Evolutionary conservation across 1,140 invertebrate genomes (phyloP).

Genomic region (Drosophila biarmipes): DNA sequence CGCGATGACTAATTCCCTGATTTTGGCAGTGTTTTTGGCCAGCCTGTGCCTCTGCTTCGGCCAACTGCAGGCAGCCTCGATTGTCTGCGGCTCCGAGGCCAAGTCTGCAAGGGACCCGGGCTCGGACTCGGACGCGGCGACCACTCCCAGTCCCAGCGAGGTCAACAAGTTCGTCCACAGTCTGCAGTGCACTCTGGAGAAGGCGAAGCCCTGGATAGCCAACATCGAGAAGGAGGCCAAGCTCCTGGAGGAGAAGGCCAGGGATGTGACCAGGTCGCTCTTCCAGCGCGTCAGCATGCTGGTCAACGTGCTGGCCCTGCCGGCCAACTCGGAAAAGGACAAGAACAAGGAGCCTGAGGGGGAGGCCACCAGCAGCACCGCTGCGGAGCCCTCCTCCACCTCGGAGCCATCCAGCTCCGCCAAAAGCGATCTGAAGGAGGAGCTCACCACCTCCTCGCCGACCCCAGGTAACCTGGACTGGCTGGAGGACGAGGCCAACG

Average conservation of each 20-base stretch:
- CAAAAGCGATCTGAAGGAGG: conserved; percentile 7
- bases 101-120: conserved; percentile 16
- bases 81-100: conserved; percentile 50
- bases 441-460: conserved; percentile 19
- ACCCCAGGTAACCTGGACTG: conserved; percentile 16
- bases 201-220: conserved; percentile 76
- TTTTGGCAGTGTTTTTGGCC: conserved; percentile 3
- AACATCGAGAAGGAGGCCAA: conserved; percentile 74
- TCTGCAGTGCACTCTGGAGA: conserved; percentile 72
- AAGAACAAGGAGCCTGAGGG: conserved; percentile 7
- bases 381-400: not conserved
- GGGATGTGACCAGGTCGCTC: conserved; percentile 45
- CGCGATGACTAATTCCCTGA: conserved; percentile 45
- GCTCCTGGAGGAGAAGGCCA: conserved; percentile 62
- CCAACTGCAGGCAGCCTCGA: conserved; percentile 48
- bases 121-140: not conserved
- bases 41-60: conserved; percentile 24
- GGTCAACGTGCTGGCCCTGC: conserved; percentile 33
- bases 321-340: conserved; percentile 8
- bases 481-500: conserved; percentile 35
- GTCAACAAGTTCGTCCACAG: conserved; percentile 71
- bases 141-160: conserved; percentile 58
- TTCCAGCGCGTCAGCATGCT: conserved; percentile 48
- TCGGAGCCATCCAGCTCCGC: not conserved
- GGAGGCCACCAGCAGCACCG: not conserved